phyloP scores from a whole-genome alignment of 2,797 vertebrate genomes.

The Tympanoctomys barrerae region DNA sequence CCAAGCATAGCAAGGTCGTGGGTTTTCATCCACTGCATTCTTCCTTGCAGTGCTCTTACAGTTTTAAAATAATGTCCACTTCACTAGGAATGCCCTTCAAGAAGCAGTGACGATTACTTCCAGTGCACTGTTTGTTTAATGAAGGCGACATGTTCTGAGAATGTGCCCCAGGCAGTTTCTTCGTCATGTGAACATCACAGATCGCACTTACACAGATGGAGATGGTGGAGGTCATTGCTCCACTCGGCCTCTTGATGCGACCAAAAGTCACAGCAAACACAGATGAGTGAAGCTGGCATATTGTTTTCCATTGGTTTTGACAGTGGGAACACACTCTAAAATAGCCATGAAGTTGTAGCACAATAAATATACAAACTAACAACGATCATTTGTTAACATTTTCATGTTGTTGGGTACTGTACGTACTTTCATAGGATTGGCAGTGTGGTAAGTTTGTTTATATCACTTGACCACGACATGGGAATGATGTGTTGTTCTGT shows the following conservation, averaged over 20 bases:
- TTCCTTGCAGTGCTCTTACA: not conserved
- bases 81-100: not conserved
- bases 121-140: not conserved
- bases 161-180: not conserved
- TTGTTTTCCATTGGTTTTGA: not conserved
- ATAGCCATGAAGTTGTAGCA: not conserved
- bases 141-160: not conserved
- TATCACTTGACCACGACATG: not conserved
- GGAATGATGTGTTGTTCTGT: no score
- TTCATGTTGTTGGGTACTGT: not conserved
- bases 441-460: not conserved
- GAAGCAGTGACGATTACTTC: not conserved
- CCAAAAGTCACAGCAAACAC: not conserved
- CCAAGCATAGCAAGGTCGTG: not conserved
- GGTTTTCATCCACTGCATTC: not conserved
- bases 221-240: no score
- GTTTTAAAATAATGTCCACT: not conserved
- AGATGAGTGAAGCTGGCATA: not conserved
- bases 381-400: not conserved
- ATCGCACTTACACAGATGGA: not conserved
- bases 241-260: not conserved
- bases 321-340: not conserved
- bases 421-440: no score
- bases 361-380: no score
- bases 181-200: not conserved